Conservation (phyloP, 1,140 invertebrate genomes). For the Dinoponera quadriceps region DNA sequence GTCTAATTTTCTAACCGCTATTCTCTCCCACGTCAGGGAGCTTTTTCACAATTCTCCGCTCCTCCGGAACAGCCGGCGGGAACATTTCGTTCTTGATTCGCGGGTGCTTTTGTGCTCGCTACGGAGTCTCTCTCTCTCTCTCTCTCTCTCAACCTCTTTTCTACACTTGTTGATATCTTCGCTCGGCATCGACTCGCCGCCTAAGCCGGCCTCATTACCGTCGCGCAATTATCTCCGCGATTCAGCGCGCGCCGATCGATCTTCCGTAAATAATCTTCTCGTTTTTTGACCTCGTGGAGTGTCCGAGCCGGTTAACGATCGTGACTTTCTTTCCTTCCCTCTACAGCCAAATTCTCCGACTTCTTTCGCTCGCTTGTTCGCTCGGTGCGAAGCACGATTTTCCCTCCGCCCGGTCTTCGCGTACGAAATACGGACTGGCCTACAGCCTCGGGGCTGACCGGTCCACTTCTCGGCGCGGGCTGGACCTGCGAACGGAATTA, state of each 20-base stretch:
- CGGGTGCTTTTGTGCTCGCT: constrained; percentile 2
- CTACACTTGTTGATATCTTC: constrained; percentile 39
- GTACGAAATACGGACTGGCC: constrained; percentile 64
- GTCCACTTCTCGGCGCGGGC: constrained; percentile 61
- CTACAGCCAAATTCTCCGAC: constrained; percentile 30
- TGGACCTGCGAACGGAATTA: constrained; percentile 58
- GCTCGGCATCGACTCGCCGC: not conserved
- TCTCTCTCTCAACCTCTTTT: constrained; percentile 11
- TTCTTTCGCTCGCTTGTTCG: constrained; percentile 2
- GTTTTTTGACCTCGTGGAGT: not conserved
- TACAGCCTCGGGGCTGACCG: constrained; percentile 67
- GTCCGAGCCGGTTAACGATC: constrained; percentile 5
- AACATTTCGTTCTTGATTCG: constrained; percentile 39
- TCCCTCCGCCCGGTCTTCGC: constrained; percentile 33
- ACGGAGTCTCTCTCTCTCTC: too few relatives aligned
- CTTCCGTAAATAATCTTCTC: not conserved
- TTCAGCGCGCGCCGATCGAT: not conserved
- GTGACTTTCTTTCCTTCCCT: constrained; percentile 45
- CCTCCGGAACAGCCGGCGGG: constrained; percentile 22
- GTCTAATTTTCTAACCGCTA: constrained; percentile 55
- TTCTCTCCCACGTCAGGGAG: not conserved
- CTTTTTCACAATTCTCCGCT: constrained; percentile 17
- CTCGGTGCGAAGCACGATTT: constrained; percentile 2
- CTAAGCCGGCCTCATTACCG: constrained; percentile 18
- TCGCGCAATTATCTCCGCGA: constrained; percentile 11